Conservation (phyloP, 2,113 vertebrate genomes). For the Delphinus delphis region DNA sequence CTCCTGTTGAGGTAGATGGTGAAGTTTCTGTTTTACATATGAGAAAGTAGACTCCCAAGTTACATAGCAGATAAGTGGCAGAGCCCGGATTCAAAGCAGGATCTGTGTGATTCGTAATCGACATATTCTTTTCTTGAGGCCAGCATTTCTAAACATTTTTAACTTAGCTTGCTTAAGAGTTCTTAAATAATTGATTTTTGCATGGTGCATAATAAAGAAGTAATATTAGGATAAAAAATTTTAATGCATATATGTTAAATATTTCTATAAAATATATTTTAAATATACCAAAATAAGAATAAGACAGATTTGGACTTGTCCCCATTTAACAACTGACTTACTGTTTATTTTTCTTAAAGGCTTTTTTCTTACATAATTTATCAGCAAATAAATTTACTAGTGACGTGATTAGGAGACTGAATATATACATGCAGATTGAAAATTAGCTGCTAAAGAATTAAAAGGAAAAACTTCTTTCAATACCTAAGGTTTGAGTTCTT, state of each 20-base stretch:
- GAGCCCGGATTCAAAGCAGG: neutral
- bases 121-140: neutral
- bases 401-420: neutral
- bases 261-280: neutral
- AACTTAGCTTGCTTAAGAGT: conserved; percentile 12
- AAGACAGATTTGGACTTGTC: neutral
- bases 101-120: neutral
- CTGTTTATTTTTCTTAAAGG: conserved; percentile 13
- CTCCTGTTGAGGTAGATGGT: neutral
- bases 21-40: neutral
- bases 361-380: conserved; percentile 38
- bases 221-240: neutral
- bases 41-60: neutral
- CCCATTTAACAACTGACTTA: neutral
- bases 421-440: conserved; percentile 23
- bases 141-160: conserved; percentile 38
- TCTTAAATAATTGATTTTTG: conserved; percentile 19
- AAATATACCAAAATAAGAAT: neutral
- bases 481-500: conserved; percentile 1
- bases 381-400: neutral
- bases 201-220: neutral
- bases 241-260: neutral
- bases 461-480: conserved; percentile 6
- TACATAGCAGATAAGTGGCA: neutral
- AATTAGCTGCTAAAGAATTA: conserved; percentile 27